Conservation (phyloP, 2,113 vertebrate genomes). For the Hippocampus abdominalis region DNA sequence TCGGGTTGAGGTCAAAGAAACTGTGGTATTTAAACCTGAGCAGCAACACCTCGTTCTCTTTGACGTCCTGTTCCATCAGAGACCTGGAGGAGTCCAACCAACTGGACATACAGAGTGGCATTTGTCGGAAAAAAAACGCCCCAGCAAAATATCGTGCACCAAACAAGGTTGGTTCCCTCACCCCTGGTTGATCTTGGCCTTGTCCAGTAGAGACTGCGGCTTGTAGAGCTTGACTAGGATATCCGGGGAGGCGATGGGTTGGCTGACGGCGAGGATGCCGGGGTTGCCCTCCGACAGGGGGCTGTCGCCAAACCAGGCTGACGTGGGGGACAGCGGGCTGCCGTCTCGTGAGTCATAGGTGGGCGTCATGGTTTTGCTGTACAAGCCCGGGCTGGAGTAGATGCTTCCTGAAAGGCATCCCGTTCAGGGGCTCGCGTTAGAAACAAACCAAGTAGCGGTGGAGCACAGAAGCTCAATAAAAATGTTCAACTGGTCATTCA, state of each 20-base stretch:
- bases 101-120: constrained; percentile 60
- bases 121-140: not conserved
- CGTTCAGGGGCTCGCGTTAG: constrained; percentile 14
- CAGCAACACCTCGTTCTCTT: constrained; percentile 94
- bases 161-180: constrained; percentile 62
- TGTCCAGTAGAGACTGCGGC: constrained; percentile 93
- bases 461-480: not conserved
- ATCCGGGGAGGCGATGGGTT: constrained; percentile 92
- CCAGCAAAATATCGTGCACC: not conserved
- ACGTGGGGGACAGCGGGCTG: constrained; percentile 93
- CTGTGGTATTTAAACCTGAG: constrained; percentile 99
- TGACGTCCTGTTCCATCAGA: constrained; percentile 98
- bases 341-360: constrained; percentile 96
- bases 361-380: constrained; percentile 99
- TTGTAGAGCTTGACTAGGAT: constrained; percentile 95
- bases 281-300: constrained; percentile 97
- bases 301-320: constrained; percentile 98
- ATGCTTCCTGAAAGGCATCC: constrained; percentile 82
- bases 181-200: constrained; percentile 99
- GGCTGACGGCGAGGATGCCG: constrained; percentile 94
- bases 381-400: constrained; percentile 96
- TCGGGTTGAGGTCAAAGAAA: constrained; percentile 99
- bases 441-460: not conserved
- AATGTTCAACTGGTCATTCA: not conserved
- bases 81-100: constrained; percentile 97